Evolutionary conservation across 2,888 invertebrate genomes (phyloP).

Genomic region (Himalopsyche tibetana): DNA sequence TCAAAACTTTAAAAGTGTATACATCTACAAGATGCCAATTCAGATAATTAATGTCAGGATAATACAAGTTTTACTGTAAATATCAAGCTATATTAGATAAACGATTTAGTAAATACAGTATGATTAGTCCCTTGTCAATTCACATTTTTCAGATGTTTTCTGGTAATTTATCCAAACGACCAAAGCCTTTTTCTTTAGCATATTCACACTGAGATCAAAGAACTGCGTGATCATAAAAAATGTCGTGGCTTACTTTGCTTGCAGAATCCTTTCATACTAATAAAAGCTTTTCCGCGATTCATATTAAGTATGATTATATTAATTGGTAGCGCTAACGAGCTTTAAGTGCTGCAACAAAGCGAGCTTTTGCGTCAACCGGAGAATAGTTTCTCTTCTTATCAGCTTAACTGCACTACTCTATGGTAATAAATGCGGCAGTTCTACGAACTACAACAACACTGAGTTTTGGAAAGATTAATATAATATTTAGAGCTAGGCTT

Average conservation of each 20-base stretch:
- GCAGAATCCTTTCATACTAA: neutral
- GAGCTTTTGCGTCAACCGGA: slow-evolving; percentile 32
- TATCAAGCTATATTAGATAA: too few species aligned
- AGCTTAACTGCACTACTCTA: slow-evolving; percentile 28
- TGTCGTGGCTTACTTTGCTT: neutral
- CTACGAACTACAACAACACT: slow-evolving; percentile 5
- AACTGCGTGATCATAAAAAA: too few species aligned
- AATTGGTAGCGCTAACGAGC: slow-evolving; percentile 47
- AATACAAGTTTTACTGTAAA: too few species aligned
- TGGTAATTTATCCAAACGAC: too few species aligned
- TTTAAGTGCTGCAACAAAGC: slow-evolving; percentile 44
- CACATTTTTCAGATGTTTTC: too few species aligned
- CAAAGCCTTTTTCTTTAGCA: too few species aligned
- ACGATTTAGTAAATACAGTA: too few species aligned
- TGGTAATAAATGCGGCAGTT: slow-evolving; percentile 31
- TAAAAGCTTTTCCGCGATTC: slow-evolving; percentile 10
- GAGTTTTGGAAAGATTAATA: neutral
- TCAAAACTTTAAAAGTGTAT: too few species aligned
- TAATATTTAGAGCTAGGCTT: neutral
- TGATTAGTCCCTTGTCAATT: too few species aligned
- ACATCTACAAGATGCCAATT: too few species aligned
- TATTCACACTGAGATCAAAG: too few species aligned
- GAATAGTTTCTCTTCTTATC: slow-evolving; percentile 40
- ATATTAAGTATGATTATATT: slow-evolving; percentile 41
- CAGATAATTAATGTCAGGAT: too few species aligned